Base-by-base conservation (phyloP, 2,113 vertebrate genomes). In the Toxotes chatareus region DNA sequence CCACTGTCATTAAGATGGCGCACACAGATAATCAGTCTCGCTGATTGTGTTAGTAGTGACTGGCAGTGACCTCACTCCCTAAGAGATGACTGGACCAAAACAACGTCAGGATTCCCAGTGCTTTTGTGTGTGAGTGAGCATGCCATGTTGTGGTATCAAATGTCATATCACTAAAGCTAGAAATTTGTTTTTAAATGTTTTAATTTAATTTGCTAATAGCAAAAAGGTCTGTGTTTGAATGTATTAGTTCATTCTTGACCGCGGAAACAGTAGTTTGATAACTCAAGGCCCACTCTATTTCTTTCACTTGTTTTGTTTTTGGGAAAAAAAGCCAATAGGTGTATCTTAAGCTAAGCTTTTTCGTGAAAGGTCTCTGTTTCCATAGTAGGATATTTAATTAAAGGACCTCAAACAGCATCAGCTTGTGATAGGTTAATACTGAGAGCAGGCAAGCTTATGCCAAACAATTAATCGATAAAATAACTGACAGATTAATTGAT, bases 1-100 rank as follows among this genome's bases (percentile, higher is more conserved):
- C 8, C 65, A 49, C 76, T 61, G 64, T 83, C 76, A 88, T 88
- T 83, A 80, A 89, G 91, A 89, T 84, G 83, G 64, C 61, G 72
- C 44, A 4, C 19, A 55, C 66, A 80, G 82, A 89, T 87, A 83
- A 89, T 91, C 76, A 78, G 42, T 81, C 77, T 66, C 40, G 9
- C 46, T 79, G 72, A 87, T 91, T 88, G 66, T 51, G 65, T 91
- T 87, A 86, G 73, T 38, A 62, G 69, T 82, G 84, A 82, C 79
- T 85, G 88, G 64, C 75, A 83, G 57, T 74, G 84, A 81, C 80
- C 73, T 84, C 71, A 64, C 56, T 76, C 67, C 77, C 64, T 55
- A 1, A 38, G n/a, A 73, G 44, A 79, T 42, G 56, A 80, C 38
- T 70, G 63, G 16, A 46, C 59, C 79, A 68, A 85, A 87, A 68